Conservation (phyloP, 2,888 invertebrate species). For the Rhodophaea formosa region DNA sequence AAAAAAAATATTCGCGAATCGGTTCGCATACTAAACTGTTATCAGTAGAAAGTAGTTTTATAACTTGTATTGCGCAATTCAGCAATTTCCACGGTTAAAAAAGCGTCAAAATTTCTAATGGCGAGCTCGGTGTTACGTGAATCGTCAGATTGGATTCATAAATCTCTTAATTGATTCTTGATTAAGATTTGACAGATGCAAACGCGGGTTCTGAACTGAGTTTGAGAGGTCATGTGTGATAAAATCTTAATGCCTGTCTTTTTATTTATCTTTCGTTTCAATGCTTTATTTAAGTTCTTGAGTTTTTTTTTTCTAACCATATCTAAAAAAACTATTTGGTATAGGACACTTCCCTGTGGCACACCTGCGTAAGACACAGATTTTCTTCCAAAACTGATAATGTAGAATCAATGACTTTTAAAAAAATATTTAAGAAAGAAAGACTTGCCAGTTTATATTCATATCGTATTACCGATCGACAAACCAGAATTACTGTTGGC, state of each 20-base stretch:
- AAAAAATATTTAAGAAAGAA: too few relatives aligned
- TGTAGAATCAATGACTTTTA: too few relatives aligned
- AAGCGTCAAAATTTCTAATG: constrained; percentile 48
- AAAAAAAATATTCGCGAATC: neutral
- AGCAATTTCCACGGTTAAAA: constrained; percentile 28
- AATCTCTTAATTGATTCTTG: constrained; percentile 35
- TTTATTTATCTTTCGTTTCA: neutral
- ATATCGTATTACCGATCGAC: neutral
- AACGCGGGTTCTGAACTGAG: constrained; percentile 15
- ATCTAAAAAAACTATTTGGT: too few relatives aligned
- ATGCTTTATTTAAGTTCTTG: too few relatives aligned
- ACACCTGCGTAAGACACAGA: too few relatives aligned
- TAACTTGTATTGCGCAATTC: constrained; percentile 38
- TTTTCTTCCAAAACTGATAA: too few relatives aligned
- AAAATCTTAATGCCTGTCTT: neutral
- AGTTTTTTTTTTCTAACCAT: too few relatives aligned
- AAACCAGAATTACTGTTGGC: constrained; percentile 7
- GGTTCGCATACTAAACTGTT: constrained; percentile 23
- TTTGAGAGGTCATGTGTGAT: neutral
- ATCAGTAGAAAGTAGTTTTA: constrained; percentile 43
- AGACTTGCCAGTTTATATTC: too few relatives aligned
- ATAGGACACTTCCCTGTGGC: too few relatives aligned
- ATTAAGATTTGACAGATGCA: constrained; percentile 29
- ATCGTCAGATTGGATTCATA: constrained; percentile 36
- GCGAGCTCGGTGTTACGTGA: constrained; percentile 46